Evolutionary conservation across 2,113 vertebrate species (phyloP).

Genomic region (Brachyhypopomus gauderio): DNA sequence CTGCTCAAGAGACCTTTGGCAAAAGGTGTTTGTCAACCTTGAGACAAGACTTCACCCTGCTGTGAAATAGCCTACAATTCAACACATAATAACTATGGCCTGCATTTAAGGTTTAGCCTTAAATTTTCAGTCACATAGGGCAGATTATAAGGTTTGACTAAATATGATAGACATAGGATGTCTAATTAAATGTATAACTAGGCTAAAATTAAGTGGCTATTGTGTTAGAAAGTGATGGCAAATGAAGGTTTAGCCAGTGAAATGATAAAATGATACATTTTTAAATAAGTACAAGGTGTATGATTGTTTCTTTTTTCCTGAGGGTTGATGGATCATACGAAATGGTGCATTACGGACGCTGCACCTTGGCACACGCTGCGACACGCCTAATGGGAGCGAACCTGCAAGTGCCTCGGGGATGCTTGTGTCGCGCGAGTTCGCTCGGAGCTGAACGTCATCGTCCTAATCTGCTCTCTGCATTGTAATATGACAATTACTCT

Average conservation of each 20-base stretch:
- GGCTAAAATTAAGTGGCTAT: neutral
- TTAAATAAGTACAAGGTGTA: neutral
- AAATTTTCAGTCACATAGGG: neutral
- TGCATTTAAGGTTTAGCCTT: neutral
- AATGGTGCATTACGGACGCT: slow-evolving; percentile 79
- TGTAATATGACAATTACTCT: slow-evolving; percentile 59
- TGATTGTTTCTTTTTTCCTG: slow-evolving; percentile 22
- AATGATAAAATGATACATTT: neutral
- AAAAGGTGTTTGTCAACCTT: slow-evolving; percentile 1
- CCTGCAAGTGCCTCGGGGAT: slow-evolving; percentile 57
- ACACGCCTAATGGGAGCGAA: slow-evolving; percentile 70
- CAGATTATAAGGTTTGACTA: neutral
- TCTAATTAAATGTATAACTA: neutral
- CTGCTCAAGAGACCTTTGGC: neutral
- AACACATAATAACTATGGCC: neutral
- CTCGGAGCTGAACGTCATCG: neutral
- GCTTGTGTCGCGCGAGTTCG: slow-evolving; percentile 31
- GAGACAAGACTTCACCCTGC: neutral
- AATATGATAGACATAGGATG: neutral
- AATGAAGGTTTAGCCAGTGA: neutral
- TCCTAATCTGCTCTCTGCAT: neutral
- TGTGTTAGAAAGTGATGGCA: neutral
- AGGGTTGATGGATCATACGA: slow-evolving; percentile 59
- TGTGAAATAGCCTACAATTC: neutral
- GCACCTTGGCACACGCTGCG: slow-evolving; percentile 77